Evolutionary conservation across 2,113 vertebrate genomes (phyloP).

Genomic region (Burhinus bistriatus): DNA sequence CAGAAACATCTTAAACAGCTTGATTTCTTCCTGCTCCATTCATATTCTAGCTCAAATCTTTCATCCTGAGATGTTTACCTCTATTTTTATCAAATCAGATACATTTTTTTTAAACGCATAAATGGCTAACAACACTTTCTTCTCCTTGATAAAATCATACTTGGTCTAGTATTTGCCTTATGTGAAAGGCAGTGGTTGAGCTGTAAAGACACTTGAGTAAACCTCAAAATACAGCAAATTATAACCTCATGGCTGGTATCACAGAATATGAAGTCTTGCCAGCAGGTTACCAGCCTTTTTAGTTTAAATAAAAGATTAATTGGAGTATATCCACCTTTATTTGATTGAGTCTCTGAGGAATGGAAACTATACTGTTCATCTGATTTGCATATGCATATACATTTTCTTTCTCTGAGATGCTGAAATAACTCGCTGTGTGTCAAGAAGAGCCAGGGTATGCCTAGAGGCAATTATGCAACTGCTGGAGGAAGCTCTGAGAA

Average conservation of each 20-base stretch:
- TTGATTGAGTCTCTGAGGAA: neutral
- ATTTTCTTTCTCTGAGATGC: neutral
- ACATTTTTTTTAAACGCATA: neutral
- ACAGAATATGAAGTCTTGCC: neutral
- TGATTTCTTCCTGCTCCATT: neutral
- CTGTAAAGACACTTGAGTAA: neutral
- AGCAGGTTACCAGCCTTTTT: neutral
- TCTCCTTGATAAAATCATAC: neutral
- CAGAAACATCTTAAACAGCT: neutral
- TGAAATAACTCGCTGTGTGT: neutral
- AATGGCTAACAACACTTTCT: neutral
- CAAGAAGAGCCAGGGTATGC: neutral
- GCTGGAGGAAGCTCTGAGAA: neutral
- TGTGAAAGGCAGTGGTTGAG: neutral
- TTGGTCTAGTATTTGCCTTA: neutral
- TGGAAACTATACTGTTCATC: neutral
- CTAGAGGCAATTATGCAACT: neutral
- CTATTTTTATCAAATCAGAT: neutral
- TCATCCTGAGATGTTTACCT: neutral
- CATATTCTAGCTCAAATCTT: neutral
- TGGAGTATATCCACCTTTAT: neutral
- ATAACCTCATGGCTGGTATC: neutral
- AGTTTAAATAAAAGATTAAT: neutral
- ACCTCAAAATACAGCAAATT: neutral
- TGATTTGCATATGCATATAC: neutral